Percentiles rank a stretch among this genome's conserved stretches.
phyloP scores from a whole-genome alignment of 64 coral and sea anemone genomes.

The Montipora sp. region DNA sequence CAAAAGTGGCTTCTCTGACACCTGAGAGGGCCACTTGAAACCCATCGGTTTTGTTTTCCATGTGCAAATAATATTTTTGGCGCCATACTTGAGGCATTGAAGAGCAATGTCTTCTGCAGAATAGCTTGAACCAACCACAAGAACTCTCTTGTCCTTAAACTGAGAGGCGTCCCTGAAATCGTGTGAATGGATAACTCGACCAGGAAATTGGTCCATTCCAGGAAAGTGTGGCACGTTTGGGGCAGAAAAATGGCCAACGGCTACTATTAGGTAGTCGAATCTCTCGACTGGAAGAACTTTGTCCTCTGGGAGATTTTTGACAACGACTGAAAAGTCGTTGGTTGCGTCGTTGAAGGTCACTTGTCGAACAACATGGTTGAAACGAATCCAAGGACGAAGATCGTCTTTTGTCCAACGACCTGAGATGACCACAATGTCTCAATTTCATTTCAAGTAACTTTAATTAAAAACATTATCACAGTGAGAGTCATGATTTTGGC shows the following conservation, averaged over 20 bases:
- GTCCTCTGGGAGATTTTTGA: constrained; percentile 47
- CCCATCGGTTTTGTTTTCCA: constrained; percentile 46
- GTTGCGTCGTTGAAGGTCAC: constrained; percentile 43
- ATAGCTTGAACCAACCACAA: constrained; percentile 53
- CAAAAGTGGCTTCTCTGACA: constrained; percentile 40
- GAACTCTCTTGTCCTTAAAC: constrained; percentile 12
- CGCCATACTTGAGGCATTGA: constrained; percentile 59
- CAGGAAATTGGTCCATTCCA: constrained; percentile 58
- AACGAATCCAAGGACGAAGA: constrained; percentile 53
- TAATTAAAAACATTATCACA: too few relatives aligned
- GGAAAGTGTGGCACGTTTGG: constrained; percentile 44
- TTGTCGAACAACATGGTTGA: constrained; percentile 44
- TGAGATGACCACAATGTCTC: not conserved
- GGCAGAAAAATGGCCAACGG: constrained; percentile 54
- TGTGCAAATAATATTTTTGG: constrained; percentile 26
- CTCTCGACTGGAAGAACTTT: constrained; percentile 1
- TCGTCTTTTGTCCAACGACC: constrained; percentile 55
- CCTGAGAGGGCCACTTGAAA: constrained; percentile 61
- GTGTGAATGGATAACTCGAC: constrained; percentile 52
- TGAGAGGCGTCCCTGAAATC: constrained; percentile 54
- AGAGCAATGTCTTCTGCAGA: constrained; percentile 65
- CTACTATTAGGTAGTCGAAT: constrained; percentile 60
- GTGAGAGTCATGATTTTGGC: too few relatives aligned
- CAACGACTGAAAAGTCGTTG: constrained; percentile 49
- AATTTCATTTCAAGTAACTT: too few relatives aligned